Evolutionary conservation across 2,113 vertebrate species (phyloP), one percentile per base, ranked within the genome.

Genomic region (Pleuronectes platessa): DNA sequence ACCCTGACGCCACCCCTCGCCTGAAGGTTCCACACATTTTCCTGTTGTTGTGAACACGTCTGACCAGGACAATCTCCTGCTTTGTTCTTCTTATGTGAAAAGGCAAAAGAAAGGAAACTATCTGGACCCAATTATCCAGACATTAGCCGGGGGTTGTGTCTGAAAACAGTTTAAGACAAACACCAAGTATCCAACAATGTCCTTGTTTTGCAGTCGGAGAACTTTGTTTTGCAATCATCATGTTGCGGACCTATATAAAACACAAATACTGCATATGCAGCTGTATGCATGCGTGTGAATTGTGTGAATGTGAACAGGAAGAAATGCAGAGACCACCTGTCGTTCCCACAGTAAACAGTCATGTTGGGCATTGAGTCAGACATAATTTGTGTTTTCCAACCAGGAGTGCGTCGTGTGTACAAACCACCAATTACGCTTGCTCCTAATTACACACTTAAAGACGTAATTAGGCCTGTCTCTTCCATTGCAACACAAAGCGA

Each of bases 391-490:
- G 81, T 89, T 86, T 90, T 83, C 79, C 79, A 79, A 63, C 78
- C 72, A 79, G 64, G 78, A 87, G 88, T 74, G 86, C 87, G 88
- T 77, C 65, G 66, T 89, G 86, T 85, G 86, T 83, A 80, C 86
- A 90, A 92, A 91, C 86, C 82, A 68, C 83, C 86, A 92, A 91
- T 93, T 93, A 91, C 76, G 82, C 83, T 86, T n/a, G 60, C 82
- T 82, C 78, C 87, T 92, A 92, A 93, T 92, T 92, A 87, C 80
- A 83, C 84, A 90, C 87, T 91, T 92, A 89, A 93, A 91, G 84
- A 93, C 56, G 71, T 90, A 91, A 92, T 93, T 92, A 92, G 87
- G 85, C 76, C 82, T 86, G 84, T 81, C 85, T 91, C 86, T 89
- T 89, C 76, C 83, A 88, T 37, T 71, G 83, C 78, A 75, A 85